phyloP scores from a whole-genome alignment of 1,140 invertebrate species.

The Neodiprion lecontei region DNA sequence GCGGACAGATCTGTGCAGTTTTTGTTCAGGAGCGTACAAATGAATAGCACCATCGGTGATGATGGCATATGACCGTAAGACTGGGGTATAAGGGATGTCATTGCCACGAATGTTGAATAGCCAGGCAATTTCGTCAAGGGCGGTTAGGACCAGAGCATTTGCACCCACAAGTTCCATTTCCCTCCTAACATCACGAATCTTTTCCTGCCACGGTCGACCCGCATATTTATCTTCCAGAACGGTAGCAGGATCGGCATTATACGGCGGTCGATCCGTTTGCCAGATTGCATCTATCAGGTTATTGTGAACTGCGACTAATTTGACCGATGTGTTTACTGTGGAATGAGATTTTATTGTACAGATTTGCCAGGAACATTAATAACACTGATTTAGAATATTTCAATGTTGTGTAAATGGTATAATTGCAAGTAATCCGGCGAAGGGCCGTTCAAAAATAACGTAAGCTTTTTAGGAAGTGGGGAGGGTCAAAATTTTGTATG shows the following conservation, averaged over 20 bases:
- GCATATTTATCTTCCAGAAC: constrained; percentile 65
- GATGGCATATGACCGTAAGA: constrained; percentile 81
- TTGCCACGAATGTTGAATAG: constrained; percentile 92
- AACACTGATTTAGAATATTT: background rate
- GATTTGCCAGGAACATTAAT: background rate
- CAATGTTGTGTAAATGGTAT: too few relatives aligned
- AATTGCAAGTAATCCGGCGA: too few relatives aligned
- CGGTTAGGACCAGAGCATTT: constrained; percentile 84
- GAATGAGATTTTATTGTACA: background rate
- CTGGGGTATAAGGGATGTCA: constrained; percentile 88
- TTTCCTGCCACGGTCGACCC: constrained; percentile 76
- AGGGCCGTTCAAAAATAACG: too few relatives aligned
- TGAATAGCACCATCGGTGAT: constrained; percentile 69
- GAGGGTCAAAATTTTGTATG: too few relatives aligned
- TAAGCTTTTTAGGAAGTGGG: too few relatives aligned
- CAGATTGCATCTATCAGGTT: constrained; percentile 87
- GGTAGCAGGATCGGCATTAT: constrained; percentile 60
- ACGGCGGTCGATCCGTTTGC: constrained; percentile 68
- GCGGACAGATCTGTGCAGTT: constrained; percentile 63
- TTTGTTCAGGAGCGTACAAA: constrained; percentile 69
- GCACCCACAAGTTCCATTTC: constrained; percentile 71
- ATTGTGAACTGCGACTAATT: constrained; percentile 70
- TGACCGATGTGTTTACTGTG: constrained; percentile 59
- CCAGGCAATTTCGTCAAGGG: constrained; percentile 93
- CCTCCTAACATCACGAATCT: constrained; percentile 72